Conservation (phyloP, 2,797 vertebrate genomes). For the Trematomus bernacchii region DNA sequence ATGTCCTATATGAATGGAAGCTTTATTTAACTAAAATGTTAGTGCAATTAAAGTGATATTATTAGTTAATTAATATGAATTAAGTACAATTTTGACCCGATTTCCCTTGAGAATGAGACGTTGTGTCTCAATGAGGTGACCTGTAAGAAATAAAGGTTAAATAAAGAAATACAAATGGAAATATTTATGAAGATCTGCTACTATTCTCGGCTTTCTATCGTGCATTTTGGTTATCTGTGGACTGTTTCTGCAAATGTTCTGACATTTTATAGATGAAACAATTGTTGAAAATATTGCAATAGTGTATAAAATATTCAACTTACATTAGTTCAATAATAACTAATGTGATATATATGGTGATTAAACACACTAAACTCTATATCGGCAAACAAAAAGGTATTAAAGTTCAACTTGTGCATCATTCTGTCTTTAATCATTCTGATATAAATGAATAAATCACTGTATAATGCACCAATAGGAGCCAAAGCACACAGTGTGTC, state of each 20-base stretch:
- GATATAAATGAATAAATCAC: background rate
- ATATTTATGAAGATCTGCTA: background rate
- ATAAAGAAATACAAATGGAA: too few species aligned
- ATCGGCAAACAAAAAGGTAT: too few species aligned
- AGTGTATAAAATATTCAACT: background rate
- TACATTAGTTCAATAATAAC: background rate
- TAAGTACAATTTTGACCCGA: too few species aligned
- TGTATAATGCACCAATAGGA: background rate
- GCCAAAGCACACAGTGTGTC: background rate
- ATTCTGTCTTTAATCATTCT: background rate
- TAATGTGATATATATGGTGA: too few species aligned
- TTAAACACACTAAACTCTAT: too few species aligned
- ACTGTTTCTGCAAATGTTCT: background rate
- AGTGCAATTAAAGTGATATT: slow-evolving; percentile 1
- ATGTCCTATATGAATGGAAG: slow-evolving; percentile 8
- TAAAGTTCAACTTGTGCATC: background rate
- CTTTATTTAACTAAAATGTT: slow-evolving; percentile 19
- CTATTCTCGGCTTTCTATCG: background rate
- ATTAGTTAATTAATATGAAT: background rate
- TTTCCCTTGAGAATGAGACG: too few species aligned
- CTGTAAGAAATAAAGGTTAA: too few species aligned
- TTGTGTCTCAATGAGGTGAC: too few species aligned
- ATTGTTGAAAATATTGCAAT: background rate
- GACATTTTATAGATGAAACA: background rate
- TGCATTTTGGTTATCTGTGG: background rate